Evolutionary conservation across 2,113 vertebrate genomes (phyloP).

Genomic region (Phrynocephalus versicolor): DNA sequence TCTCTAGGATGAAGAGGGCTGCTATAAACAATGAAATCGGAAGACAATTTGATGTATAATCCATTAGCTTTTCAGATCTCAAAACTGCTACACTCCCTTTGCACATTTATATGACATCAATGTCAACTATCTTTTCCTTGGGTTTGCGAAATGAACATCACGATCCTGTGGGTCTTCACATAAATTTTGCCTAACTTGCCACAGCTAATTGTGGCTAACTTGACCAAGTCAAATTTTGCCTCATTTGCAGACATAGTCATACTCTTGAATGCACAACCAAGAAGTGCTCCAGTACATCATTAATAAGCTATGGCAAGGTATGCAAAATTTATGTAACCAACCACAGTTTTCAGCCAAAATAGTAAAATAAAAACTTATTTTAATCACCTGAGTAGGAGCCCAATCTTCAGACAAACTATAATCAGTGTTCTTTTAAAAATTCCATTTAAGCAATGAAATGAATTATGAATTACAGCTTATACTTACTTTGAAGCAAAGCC

Average conservation of each 20-base stretch:
- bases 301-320: too few species aligned
- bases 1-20: neutral
- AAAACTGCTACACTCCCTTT: neutral
- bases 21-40: neutral
- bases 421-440: neutral
- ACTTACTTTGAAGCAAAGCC: conserved; percentile 93
- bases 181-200: too few species aligned
- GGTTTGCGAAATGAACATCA: too few species aligned
- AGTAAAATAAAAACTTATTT: neutral
- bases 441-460: neutral
- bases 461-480: conserved; percentile 2
- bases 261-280: too few species aligned
- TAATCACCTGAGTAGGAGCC: neutral
- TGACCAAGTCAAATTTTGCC: too few species aligned
- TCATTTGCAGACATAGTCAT: too few species aligned
- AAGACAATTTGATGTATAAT: neutral
- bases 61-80: neutral
- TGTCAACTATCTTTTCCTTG: neutral
- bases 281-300: too few species aligned
- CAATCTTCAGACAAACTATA: neutral
- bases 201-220: too few species aligned
- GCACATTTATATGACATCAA: neutral
- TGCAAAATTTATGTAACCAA: too few species aligned
- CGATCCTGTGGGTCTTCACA: too few species aligned
- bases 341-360: too few species aligned